These are phyloP conservation scores for Probaryconus sp. DNA, from an alignment of 1,140 invertebrate genomes.

Conservation along the genomic window DNA sequence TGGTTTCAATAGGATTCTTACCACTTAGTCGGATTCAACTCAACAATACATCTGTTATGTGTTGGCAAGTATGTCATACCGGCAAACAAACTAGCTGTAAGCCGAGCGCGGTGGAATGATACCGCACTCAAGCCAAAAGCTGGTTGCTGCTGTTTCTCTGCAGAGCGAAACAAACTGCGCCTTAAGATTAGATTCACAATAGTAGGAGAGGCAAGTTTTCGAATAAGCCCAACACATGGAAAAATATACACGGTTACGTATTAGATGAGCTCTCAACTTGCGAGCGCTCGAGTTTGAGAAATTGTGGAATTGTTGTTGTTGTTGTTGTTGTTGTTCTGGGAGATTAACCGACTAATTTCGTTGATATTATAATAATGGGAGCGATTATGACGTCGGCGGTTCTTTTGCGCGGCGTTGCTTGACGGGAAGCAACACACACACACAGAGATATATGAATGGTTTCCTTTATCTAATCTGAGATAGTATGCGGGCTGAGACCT, in stretches of 20 bases:
- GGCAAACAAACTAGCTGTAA: slow-evolving; percentile 53
- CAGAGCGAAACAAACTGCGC: slow-evolving; percentile 43
- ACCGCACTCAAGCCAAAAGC: slow-evolving; percentile 48
- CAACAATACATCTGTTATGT: slow-evolving; percentile 61
- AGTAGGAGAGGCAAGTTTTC: slow-evolving; percentile 24
- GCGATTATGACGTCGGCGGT: slow-evolving; percentile 21
- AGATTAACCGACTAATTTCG: slow-evolving; percentile 39
- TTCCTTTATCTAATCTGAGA: slow-evolving; percentile 56
- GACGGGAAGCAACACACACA: slow-evolving; percentile 21
- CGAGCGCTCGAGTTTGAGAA: slow-evolving; percentile 2
- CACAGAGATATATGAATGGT: slow-evolving; percentile 16
- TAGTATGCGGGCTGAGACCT: slow-evolving; percentile 32
- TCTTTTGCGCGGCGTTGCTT: slow-evolving; percentile 28
- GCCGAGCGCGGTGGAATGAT: slow-evolving; percentile 64
- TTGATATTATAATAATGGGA: slow-evolving; percentile 39
- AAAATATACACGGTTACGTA: slow-evolving; percentile 18
- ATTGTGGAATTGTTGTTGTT: slow-evolving; percentile 24
- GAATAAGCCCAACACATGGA: slow-evolving; percentile 4
- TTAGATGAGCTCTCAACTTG: not conserved
- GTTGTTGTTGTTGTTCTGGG: slow-evolving; percentile 11
- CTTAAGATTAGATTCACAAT: slow-evolving; percentile 10
- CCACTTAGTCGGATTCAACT: slow-evolving; percentile 65
- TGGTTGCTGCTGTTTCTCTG: slow-evolving; percentile 48
- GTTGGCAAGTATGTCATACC: slow-evolving; percentile 57
- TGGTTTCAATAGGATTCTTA: slow-evolving; percentile 32